These are phyloP conservation scores for Drosophila merina DNA, from an alignment of 2,888 invertebrate species.

Conservation along the genomic window DNA sequence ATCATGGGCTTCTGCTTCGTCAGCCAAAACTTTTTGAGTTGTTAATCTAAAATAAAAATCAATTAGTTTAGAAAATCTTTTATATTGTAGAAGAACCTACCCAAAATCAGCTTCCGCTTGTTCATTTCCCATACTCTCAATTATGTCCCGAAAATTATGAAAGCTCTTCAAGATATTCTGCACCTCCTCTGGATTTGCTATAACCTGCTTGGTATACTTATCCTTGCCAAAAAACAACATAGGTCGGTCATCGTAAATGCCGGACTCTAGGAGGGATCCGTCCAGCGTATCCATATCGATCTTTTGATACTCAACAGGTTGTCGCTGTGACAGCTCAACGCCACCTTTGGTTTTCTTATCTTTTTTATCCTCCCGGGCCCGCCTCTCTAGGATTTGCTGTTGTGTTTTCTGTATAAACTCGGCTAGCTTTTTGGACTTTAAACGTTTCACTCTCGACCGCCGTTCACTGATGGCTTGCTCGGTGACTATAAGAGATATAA, in stretches of 20 bases:
- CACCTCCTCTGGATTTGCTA: slow-evolving; percentile 70
- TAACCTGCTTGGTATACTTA: slow-evolving; percentile 63
- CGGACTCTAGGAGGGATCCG: slow-evolving; percentile 68
- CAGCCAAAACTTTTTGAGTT: slow-evolving; percentile 40
- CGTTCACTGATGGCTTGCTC: slow-evolving; percentile 87
- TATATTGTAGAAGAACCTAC: slow-evolving; percentile 35
- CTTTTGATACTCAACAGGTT: slow-evolving; percentile 82
- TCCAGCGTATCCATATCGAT: slow-evolving; percentile 80
- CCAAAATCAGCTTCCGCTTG: slow-evolving; percentile 56
- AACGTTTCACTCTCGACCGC: slow-evolving; percentile 88
- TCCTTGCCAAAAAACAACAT: slow-evolving; percentile 81
- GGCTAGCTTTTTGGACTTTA: slow-evolving; percentile 88
- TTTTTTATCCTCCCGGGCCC: slow-evolving; percentile 52
- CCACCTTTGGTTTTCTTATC: slow-evolving; percentile 28
- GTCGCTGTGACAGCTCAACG: slow-evolving; percentile 38
- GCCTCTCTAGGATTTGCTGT: slow-evolving; percentile 70
- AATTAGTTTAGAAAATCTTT: not conserved
- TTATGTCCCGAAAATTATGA: slow-evolving; percentile 80
- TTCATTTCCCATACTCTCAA: slow-evolving; percentile 80
- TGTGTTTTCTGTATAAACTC: slow-evolving; percentile 86
- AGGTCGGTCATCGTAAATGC: slow-evolving; percentile 81
- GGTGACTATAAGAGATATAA: slow-evolving; percentile 85
- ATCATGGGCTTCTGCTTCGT: slow-evolving; percentile 56
- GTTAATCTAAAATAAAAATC: slow-evolving; percentile 37
- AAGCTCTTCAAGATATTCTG: slow-evolving; percentile 81